Evolutionary conservation across 2,888 invertebrate species (phyloP).

Genomic region (Mythimna pallens): DNA sequence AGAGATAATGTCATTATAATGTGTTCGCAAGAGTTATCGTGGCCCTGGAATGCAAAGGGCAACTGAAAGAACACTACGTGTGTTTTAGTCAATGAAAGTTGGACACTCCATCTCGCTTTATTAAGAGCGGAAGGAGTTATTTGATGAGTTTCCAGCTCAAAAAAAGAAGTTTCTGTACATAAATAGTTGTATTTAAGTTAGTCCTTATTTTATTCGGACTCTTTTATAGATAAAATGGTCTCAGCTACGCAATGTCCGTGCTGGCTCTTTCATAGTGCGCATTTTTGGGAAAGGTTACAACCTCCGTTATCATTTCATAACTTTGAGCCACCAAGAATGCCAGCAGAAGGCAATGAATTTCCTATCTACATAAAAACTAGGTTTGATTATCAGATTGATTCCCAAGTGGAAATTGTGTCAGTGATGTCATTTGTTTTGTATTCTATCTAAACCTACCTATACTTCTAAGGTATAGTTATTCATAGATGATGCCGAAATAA

Average conservation of each 20-base stretch:
- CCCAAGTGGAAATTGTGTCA: too few species aligned
- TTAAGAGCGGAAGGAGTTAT: background rate
- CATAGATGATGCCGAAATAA: constrained; percentile 23
- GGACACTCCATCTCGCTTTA: background rate
- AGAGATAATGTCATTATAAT: too few species aligned
- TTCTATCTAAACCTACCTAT: too few species aligned
- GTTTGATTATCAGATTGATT: background rate
- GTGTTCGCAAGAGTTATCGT: background rate
- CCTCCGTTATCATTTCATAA: background rate
- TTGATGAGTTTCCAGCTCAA: background rate
- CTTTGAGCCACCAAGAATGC: background rate
- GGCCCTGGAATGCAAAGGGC: background rate
- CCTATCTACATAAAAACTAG: too few species aligned
- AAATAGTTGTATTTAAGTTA: background rate
- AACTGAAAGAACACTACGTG: background rate
- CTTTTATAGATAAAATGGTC: background rate
- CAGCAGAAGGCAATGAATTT: background rate
- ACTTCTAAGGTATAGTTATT: background rate
- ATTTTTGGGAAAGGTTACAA: background rate
- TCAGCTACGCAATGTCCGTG: too few species aligned
- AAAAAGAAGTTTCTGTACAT: background rate
- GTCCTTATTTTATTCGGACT: background rate
- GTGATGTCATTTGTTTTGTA: background rate
- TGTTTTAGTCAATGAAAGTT: too few species aligned
- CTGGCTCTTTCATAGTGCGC: background rate